Percentiles rank a stretch among this genome's conserved stretches.
Evolutionary conservation across 2,797 vertebrate species (phyloP).

Genomic region (Pipistrellus kuhlii): DNA sequence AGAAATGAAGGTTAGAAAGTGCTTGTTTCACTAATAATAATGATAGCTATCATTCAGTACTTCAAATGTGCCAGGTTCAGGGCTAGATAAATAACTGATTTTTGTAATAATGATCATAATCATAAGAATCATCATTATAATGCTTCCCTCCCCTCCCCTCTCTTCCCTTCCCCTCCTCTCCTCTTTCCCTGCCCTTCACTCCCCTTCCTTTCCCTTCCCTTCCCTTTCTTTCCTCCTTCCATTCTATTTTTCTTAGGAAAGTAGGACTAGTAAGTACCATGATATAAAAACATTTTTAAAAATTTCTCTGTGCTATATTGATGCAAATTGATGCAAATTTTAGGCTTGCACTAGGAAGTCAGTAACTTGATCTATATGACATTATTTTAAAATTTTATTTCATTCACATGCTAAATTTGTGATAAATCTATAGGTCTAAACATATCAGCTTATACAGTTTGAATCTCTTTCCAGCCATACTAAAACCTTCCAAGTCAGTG

Average conservation of each 20-base stretch:
- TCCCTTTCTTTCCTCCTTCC: background rate
- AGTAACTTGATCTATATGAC: background rate
- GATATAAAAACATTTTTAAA: background rate
- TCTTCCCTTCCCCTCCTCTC: no score
- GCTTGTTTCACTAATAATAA: conserved; percentile 33
- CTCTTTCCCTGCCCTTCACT: background rate
- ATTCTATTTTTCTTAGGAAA: background rate
- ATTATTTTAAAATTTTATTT: conserved; percentile 2
- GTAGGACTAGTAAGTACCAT: background rate
- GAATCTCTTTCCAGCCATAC: background rate
- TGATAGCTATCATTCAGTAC: background rate
- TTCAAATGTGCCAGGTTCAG: background rate
- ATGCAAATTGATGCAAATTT: conserved; percentile 16
- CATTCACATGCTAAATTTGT: conserved; percentile 9
- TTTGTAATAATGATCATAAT: background rate
- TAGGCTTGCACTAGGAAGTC: background rate
- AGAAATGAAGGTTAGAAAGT: background rate
- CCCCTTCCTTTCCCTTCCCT: no score
- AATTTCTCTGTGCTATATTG: background rate
- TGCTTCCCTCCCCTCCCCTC: no score
- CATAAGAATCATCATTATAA: background rate
- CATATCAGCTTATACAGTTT: background rate
- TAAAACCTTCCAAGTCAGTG: background rate
- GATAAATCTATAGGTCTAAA: background rate
- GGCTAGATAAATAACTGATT: background rate